Conservation (phyloP, 1,140 invertebrate genomes). For the Coenobita brevimanus region DNA sequence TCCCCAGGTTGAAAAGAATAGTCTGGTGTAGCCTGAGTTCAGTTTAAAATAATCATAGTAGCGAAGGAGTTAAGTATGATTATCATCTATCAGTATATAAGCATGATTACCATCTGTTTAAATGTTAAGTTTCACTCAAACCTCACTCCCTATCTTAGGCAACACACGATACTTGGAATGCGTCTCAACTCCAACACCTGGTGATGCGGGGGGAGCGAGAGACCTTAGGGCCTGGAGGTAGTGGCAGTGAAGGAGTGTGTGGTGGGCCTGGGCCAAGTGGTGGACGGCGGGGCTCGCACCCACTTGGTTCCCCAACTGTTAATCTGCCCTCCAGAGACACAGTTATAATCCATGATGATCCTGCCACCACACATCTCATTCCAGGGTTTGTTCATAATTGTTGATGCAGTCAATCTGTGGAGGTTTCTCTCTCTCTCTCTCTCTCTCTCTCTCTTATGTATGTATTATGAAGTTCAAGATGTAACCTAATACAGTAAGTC, state of each 20-base stretch:
- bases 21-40: too few relatives aligned
- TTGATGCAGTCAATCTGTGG: too few relatives aligned
- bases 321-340: conserved; percentile 77
- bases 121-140: too few relatives aligned
- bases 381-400: too few relatives aligned
- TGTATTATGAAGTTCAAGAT: too few relatives aligned
- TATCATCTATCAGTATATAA: background rate
- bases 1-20: too few relatives aligned
- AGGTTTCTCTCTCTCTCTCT: too few relatives aligned
- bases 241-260: background rate
- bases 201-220: conserved; percentile 71
- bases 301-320: conserved; percentile 73
- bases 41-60: too few relatives aligned
- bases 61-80: background rate
- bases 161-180: conserved; percentile 78
- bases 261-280: too few relatives aligned
- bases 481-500: too few relatives aligned
- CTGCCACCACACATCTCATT: conserved; percentile 70
- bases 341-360: conserved; percentile 83
- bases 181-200: conserved; percentile 72
- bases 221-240: conserved; percentile 15
- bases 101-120: too few relatives aligned
- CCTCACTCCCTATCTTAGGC: conserved; percentile 71
- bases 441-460: too few relatives aligned
- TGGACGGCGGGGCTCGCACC: background rate